These are phyloP conservation scores for Dromiciops gliroides DNA, from an alignment of 2,113 vertebrate species.

Conservation along the genomic window DNA sequence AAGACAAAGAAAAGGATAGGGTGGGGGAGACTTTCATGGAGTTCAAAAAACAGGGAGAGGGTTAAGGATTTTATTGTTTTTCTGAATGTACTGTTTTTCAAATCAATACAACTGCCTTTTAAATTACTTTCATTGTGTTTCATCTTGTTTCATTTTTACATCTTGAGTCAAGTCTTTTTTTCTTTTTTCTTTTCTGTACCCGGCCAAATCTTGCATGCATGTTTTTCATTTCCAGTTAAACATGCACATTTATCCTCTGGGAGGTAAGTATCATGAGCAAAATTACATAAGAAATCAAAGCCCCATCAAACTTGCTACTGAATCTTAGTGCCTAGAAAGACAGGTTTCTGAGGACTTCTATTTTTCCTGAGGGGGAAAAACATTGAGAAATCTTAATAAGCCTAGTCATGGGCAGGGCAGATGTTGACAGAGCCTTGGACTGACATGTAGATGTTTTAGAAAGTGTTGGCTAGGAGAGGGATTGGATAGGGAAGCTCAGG, in stretches of 20 bases:
- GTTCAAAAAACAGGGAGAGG: neutral
- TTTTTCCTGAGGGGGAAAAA: neutral
- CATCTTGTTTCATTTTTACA: neutral
- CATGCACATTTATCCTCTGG: neutral
- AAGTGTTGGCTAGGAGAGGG: neutral
- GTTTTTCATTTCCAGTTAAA: neutral
- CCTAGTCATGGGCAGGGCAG: neutral
- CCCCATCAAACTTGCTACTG: neutral
- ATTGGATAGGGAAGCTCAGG: slow-evolving; percentile 1
- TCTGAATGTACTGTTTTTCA: neutral
- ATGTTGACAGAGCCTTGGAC: neutral
- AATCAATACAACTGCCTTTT: neutral
- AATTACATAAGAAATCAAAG: neutral
- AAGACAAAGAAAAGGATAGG: neutral
- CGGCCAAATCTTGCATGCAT: neutral
- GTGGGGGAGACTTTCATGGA: neutral
- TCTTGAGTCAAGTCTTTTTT: neutral
- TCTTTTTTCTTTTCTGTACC: neutral
- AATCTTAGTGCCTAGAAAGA: neutral
- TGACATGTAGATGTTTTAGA: neutral
- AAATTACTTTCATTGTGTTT: neutral
- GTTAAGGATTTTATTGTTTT: neutral
- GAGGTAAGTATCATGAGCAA: neutral
- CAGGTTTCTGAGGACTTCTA: neutral
- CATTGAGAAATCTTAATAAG: neutral